Evolutionary conservation across 2,113 vertebrate genomes (phyloP).

Genomic region (Charadrius vociferus): DNA sequence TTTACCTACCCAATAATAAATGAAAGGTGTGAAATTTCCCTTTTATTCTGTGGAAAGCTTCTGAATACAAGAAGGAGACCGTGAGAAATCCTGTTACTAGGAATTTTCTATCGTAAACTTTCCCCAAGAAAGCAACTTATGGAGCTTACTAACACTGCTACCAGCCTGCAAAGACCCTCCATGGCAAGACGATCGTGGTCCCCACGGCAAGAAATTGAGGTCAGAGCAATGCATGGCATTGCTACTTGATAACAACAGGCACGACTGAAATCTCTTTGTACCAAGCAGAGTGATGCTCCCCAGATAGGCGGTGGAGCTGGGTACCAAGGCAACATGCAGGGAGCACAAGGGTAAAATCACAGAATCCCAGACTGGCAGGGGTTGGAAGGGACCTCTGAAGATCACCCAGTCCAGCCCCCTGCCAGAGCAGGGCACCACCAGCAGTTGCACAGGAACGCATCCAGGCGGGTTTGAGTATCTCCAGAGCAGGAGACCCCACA

Average conservation of each 20-base stretch:
- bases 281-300: not conserved
- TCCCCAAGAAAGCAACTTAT: not conserved
- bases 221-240: rapidly evolving
- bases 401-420: too few species aligned
- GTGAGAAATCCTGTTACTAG: not conserved
- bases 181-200: rapidly evolving
- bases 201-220: not conserved
- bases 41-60: not conserved
- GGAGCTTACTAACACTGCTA: not conserved
- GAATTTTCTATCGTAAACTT: not conserved
- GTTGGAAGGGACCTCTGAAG: too few species aligned
- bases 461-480: too few species aligned
- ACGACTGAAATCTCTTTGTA: not conserved
- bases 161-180: not conserved
- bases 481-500: too few species aligned
- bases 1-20: not conserved
- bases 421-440: too few species aligned
- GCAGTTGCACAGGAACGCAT: too few species aligned
- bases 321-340: not conserved
- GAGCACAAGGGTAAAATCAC: not conserved
- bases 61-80: not conserved
- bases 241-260: too few species aligned
- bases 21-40: not conserved
- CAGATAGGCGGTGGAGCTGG: too few species aligned
- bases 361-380: too few species aligned